Evolutionary conservation across 2,797 vertebrate species (phyloP).

Genomic region (Peromyscus attwateri): DNA sequence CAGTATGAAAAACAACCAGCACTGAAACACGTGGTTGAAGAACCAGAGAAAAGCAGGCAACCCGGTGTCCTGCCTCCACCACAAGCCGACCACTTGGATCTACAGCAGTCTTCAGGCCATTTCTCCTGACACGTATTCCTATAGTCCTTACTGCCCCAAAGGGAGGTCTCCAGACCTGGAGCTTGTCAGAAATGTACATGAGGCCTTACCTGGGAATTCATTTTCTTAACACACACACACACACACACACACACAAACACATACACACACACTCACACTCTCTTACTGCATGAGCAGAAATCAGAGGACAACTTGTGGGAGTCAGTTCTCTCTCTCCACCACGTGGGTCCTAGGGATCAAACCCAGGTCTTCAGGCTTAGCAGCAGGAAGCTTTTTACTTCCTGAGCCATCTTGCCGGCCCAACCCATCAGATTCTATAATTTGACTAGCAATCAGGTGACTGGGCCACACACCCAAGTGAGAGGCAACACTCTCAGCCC

Average conservation of each 20-base stretch:
- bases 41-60: slow-evolving; percentile 3
- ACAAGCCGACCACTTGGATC: background rate
- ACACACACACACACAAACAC: too few species aligned
- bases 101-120: background rate
- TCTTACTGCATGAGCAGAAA: too few species aligned
- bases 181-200: background rate
- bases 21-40: background rate
- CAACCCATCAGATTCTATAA: background rate
- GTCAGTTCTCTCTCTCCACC: background rate
- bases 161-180: background rate
- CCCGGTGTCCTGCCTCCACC: background rate
- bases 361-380: background rate
- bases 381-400: background rate
- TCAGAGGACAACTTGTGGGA: background rate
- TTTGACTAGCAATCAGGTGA: background rate
- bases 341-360: background rate
- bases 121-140: background rate
- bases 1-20: background rate
- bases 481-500: background rate
- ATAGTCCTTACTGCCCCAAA: background rate
- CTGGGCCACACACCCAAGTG: background rate
- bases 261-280: too few species aligned
- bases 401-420: background rate
- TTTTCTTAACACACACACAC: too few species aligned
- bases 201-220: background rate